phyloP scores from a whole-genome alignment of 2,797 vertebrate species.

The Australoheros facetus region DNA sequence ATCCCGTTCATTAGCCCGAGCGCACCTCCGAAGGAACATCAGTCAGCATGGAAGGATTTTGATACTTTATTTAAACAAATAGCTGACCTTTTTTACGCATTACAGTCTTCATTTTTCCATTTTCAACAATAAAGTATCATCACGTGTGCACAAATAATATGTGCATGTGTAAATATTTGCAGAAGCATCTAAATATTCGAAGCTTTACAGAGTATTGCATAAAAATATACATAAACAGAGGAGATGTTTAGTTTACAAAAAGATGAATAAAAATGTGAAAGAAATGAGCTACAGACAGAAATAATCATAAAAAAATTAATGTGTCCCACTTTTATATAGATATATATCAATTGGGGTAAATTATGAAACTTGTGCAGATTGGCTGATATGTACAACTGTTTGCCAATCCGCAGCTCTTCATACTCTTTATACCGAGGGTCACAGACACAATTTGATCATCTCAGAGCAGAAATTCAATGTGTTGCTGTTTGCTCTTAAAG shows the following conservation, averaged over 20 bases:
- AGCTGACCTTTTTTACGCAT: background rate
- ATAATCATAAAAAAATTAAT: background rate
- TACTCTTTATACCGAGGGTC: background rate
- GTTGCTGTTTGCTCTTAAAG: slow-evolving; percentile 26
- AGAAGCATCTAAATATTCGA: background rate
- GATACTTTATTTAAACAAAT: slow-evolving; percentile 30
- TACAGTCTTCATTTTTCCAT: background rate
- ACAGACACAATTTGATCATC: background rate
- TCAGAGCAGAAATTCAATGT: slow-evolving; percentile 22
- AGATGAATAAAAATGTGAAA: background rate
- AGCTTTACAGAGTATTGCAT: slow-evolving; percentile 8
- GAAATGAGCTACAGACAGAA: background rate
- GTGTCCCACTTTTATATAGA: too few species aligned
- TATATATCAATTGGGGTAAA: background rate
- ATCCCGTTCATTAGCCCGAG: background rate
- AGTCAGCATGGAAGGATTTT: background rate
- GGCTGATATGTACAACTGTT: slow-evolving; percentile 27
- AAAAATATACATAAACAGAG: slow-evolving; percentile 5
- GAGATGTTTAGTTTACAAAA: background rate
- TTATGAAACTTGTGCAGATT: slow-evolving; percentile 8
- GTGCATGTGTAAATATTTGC: slow-evolving; percentile 1
- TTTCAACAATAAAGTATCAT: slow-evolving; percentile 14
- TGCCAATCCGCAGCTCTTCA: background rate
- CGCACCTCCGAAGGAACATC: background rate
- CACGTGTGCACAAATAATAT: slow-evolving; percentile 6